These are phyloP conservation scores for Anabas testudineus DNA, from an alignment of 2,797 vertebrate species.

Conservation along the genomic window DNA sequence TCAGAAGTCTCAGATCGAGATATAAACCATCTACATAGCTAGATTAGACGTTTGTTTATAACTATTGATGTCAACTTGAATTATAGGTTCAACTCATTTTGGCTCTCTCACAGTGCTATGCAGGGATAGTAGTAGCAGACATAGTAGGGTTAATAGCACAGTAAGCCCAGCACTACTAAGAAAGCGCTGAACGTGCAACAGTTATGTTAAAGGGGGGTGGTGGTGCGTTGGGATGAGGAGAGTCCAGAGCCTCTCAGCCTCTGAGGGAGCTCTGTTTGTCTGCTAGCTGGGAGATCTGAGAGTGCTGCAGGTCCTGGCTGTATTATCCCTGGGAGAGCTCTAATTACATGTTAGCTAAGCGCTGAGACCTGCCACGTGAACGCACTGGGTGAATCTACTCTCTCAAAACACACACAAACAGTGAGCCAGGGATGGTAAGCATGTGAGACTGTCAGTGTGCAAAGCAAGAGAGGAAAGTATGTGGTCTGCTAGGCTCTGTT, in stretches of 20 bases:
- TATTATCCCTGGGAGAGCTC: slow-evolving; percentile 13
- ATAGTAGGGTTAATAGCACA: not conserved
- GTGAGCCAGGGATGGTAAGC: not conserved
- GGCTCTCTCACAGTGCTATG: too few relatives aligned
- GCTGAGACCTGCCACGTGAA: slow-evolving; percentile 2
- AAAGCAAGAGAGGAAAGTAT: not conserved
- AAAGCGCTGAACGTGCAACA: not conserved
- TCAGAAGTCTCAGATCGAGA: too few relatives aligned
- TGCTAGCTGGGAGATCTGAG: slow-evolving; percentile 10
- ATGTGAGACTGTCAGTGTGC: not conserved
- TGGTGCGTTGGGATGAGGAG: slow-evolving; percentile 4
- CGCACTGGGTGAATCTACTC: not conserved
- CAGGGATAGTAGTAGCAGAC: too few relatives aligned
- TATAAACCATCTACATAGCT: too few relatives aligned
- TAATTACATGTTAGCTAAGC: slow-evolving; percentile 36
- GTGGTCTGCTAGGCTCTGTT: not conserved
- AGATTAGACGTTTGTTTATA: too few relatives aligned
- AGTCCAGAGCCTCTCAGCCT: slow-evolving; percentile 3
- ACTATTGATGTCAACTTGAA: too few relatives aligned
- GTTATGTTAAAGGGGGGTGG: too few relatives aligned
- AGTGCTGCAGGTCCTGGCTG: slow-evolving; percentile 27
- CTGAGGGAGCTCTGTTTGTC: slow-evolving; percentile 46
- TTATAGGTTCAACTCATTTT: too few relatives aligned
- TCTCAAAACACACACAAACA: slow-evolving; percentile 3
- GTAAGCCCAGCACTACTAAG: not conserved